Percentiles rank a stretch among this genome's conserved stretches.
These are phyloP conservation scores for Drosophila suzukii DNA, from an alignment of 1,140 invertebrate species.

Conservation along the genomic window DNA sequence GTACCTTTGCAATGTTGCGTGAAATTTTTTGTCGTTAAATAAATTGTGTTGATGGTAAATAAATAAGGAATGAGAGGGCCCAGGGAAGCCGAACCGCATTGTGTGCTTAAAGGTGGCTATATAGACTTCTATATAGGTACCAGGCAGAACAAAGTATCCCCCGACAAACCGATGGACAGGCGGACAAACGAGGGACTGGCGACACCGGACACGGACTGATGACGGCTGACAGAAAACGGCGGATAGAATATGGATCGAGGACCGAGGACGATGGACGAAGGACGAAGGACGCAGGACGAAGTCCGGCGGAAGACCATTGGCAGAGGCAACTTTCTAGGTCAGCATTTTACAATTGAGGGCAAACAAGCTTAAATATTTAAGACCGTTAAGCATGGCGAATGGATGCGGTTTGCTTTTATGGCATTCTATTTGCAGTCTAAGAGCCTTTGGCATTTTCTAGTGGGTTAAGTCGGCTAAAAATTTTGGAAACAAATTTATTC, in stretches of 20 bases:
- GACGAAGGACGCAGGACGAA: neutral
- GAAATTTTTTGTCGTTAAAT: slow-evolving; percentile 58
- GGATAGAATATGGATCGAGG: slow-evolving; percentile 5
- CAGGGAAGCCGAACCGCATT: slow-evolving; percentile 34
- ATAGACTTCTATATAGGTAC: slow-evolving; percentile 13
- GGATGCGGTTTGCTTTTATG: slow-evolving; percentile 37
- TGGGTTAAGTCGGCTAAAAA: neutral
- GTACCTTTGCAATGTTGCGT: slow-evolving; percentile 30
- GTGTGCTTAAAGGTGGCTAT: slow-evolving; percentile 43
- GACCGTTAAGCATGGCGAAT: slow-evolving; percentile 33
- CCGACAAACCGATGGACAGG: neutral
- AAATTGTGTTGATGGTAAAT: slow-evolving; percentile 60
- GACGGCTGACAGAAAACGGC: slow-evolving; percentile 37
- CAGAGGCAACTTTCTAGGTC: slow-evolving; percentile 47
- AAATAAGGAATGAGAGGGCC: slow-evolving; percentile 54
- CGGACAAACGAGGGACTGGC: slow-evolving; percentile 1
- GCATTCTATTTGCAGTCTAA: slow-evolving; percentile 39
- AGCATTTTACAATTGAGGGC: slow-evolving; percentile 46
- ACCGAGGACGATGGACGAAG: too few relatives aligned
- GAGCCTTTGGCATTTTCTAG: slow-evolving; percentile 17
- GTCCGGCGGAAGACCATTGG: slow-evolving; percentile 36
- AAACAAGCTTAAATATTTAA: slow-evolving; percentile 60
- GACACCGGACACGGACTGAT: slow-evolving; percentile 24
- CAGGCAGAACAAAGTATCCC: slow-evolving; percentile 10
- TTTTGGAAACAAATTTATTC: slow-evolving; percentile 11